A percentile compares a stretch with the other conserved stretches of the same genome.
Evolutionary conservation across 2,797 vertebrate genomes (phyloP).

Genomic region (Melanotaenia pygmaea): DNA sequence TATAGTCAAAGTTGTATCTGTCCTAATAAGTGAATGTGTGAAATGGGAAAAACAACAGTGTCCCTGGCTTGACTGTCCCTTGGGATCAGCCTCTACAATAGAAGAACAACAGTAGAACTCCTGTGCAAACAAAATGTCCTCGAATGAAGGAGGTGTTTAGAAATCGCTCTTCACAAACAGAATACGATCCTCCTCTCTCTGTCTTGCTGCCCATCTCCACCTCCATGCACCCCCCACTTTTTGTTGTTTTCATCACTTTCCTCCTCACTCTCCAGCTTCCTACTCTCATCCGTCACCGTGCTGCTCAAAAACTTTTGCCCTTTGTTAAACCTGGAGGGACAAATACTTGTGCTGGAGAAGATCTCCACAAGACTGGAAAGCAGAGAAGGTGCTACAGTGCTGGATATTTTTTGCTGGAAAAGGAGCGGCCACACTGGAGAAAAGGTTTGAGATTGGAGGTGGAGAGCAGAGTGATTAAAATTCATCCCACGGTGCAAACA

Average conservation of each 20-base stretch:
- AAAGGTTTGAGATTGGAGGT: slow-evolving; percentile 58
- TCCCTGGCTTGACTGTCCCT: slow-evolving; percentile 59
- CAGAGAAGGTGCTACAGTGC: slow-evolving; percentile 32
- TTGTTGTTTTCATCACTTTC: slow-evolving; percentile 22
- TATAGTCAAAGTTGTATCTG: slow-evolving; percentile 9
- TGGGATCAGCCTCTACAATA: slow-evolving; percentile 71
- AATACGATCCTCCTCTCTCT: slow-evolving; percentile 60
- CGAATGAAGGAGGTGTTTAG: slow-evolving; percentile 76
- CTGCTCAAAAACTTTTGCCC: slow-evolving; percentile 60
- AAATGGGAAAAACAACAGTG: slow-evolving; percentile 70
- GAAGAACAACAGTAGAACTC: slow-evolving; percentile 69
- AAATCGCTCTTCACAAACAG: slow-evolving; percentile 74
- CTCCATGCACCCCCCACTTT: slow-evolving; percentile 25
- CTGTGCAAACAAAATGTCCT: slow-evolving; percentile 80
- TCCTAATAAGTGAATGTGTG: slow-evolving; percentile 60
- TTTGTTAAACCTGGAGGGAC: slow-evolving; percentile 52
- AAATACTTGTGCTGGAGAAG: slow-evolving; percentile 39
- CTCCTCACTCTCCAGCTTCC: slow-evolving; percentile 9
- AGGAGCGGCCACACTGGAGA: slow-evolving; percentile 27
- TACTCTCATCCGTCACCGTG: slow-evolving; percentile 3
- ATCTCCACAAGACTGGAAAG: background rate
- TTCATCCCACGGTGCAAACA: slow-evolving; percentile 87
- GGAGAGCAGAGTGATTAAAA: slow-evolving; percentile 82
- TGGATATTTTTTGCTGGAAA: slow-evolving; percentile 48
- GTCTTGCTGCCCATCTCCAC: slow-evolving; percentile 13